Conservation (phyloP, 2,113 vertebrate species). For the Vidua chalybeata region DNA sequence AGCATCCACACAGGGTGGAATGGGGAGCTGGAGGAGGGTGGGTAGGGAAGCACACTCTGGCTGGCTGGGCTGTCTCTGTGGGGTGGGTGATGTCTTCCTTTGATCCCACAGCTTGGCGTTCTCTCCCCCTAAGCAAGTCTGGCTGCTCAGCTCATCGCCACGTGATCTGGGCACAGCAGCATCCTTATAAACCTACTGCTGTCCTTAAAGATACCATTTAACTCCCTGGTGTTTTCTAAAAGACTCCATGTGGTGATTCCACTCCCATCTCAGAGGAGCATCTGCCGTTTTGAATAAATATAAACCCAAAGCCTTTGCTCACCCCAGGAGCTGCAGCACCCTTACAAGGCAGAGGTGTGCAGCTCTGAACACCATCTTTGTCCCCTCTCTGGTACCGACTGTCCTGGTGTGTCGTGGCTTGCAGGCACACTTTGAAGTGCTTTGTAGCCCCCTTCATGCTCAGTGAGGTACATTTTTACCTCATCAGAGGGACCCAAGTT, state of each 20-base stretch:
- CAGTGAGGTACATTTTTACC: not conserved
- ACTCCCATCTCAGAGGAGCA: not conserved
- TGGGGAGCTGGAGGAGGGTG: accelerated
- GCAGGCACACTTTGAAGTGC: not conserved
- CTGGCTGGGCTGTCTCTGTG: not conserved
- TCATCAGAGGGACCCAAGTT: not conserved
- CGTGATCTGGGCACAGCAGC: slow-evolving; percentile 11
- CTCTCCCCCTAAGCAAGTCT: not conserved
- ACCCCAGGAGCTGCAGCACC: not conserved
- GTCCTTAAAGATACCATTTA: slow-evolving; percentile 12
- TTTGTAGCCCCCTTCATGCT: not conserved
- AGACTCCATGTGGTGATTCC: not conserved
- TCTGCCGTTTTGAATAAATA: not conserved
- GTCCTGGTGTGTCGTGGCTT: not conserved
- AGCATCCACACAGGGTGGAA: not conserved
- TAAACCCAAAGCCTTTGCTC: not conserved
- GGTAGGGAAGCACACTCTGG: not conserved
- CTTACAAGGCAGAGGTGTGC: not conserved
- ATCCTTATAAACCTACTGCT: not conserved
- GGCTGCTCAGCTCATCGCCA: not conserved
- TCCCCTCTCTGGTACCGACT: not conserved
- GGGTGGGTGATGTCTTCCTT: not conserved
- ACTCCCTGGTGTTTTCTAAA: slow-evolving; percentile 3
- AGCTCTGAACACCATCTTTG: not conserved
- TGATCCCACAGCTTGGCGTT: accelerated